phyloP scores from a whole-genome alignment of 2,888 invertebrate genomes.

The Blastobasis adustella region DNA sequence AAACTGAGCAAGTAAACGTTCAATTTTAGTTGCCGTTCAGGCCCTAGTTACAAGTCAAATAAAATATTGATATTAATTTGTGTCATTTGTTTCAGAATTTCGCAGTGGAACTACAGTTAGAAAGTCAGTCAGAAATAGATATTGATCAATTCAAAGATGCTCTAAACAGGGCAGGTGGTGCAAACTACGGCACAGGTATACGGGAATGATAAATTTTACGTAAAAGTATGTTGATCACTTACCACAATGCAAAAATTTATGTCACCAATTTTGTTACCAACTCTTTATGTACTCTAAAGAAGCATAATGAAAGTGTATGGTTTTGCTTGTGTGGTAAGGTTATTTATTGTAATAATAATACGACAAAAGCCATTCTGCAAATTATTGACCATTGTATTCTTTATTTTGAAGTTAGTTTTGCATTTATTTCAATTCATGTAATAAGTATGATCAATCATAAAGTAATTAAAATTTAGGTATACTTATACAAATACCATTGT shows the following conservation, averaged over 20 bases:
- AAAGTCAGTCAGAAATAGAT: constrained; percentile 80
- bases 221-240: constrained; percentile 17
- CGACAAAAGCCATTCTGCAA: not conserved
- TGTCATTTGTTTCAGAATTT: constrained; percentile 77
- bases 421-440: too few relatives aligned
- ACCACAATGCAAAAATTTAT: constrained; percentile 27
- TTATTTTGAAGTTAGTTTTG: too few relatives aligned
- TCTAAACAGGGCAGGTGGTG: constrained; percentile 83
- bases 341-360: not conserved
- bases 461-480: too few relatives aligned
- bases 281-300: not conserved
- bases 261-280: constrained; percentile 13
- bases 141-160: constrained; percentile 81
- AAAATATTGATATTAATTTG: too few relatives aligned
- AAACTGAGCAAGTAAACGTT: too few relatives aligned
- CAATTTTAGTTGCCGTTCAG: too few relatives aligned
- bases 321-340: not conserved
- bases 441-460: too few relatives aligned
- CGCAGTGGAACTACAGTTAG: constrained; percentile 83
- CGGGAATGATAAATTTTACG: constrained; percentile 75
- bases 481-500: too few relatives aligned
- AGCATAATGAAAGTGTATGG: not conserved
- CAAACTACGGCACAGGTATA: constrained; percentile 86
- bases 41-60: too few relatives aligned
- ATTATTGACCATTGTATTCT: too few relatives aligned